Base-by-base conservation (phyloP, 2,113 vertebrate genomes). In the Ariopsis seemanni region DNA sequence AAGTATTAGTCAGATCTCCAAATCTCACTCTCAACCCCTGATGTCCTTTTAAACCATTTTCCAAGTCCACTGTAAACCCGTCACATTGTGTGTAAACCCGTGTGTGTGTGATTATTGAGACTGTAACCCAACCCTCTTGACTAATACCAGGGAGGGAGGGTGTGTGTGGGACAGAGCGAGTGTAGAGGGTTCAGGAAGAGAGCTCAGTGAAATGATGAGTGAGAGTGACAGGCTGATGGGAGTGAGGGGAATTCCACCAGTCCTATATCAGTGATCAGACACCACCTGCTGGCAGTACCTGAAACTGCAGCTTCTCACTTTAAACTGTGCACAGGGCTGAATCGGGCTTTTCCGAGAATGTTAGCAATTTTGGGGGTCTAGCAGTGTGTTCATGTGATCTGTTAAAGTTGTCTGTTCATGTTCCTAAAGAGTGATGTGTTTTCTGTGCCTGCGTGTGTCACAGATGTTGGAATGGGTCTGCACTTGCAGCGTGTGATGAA, bases 401-500 rank as follows among this genome's bases (percentile, higher is more conserved):
- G 20, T 60, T 11, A 30, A 34, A 20, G 34, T 1, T 48, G 18
- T 62, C 55, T 42, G 53, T 27, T 15, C 15, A 18, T 34, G n/a
- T 4, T 20, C 57, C 53, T 22, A 81, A 18, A 20, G 17, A 17
- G 42, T 25, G 34, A 17, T 52, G 63, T 58, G 27, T 65, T 20
- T 11, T 57, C 42, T 17, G 20, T 48, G 57, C 52, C 55, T 63
- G 52, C 52, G 67, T 87, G 52, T 71, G 25, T 20, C 63, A 63
- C 69, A 91, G 96, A 97, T 89, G 95, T 97, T 82, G 95, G 95
- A 55, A 94, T 94, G 7, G 95, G 95, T 93, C 94, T 97, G 90
- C 96, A 96, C 91, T 95, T 97, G 92, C 96, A 96, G 93, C 95
- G 95, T 88, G 94, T 96, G 92, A 87, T 97, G 92, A 97, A 97